Evolutionary conservation across 2,888 invertebrate genomes (phyloP).

Genomic region (Sycophila texana): DNA sequence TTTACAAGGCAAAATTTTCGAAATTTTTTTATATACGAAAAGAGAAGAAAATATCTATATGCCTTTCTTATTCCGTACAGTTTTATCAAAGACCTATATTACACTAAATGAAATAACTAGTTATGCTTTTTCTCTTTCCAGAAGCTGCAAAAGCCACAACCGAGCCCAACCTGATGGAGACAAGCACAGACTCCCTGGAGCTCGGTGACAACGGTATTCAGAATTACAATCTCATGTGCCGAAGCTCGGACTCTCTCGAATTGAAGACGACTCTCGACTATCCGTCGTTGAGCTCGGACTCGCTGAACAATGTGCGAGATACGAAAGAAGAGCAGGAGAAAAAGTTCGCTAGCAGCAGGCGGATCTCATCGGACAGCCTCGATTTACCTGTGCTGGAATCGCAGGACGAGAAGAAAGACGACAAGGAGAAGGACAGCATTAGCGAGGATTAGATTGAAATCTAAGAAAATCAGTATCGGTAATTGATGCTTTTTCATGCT

Average conservation of each 20-base stretch:
- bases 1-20: too few relatives aligned
- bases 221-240: constrained; percentile 77
- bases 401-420: constrained; percentile 58
- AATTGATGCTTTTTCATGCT: constrained; percentile 16
- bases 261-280: constrained; percentile 77
- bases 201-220: constrained; percentile 76
- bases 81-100: too few relatives aligned
- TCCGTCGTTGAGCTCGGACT: constrained; percentile 73
- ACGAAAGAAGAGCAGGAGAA: constrained; percentile 62
- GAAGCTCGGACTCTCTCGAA: constrained; percentile 84
- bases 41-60: too few relatives aligned
- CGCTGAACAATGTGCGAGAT: constrained; percentile 71
- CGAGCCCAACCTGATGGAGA: constrained; percentile 78
- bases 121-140: not conserved
- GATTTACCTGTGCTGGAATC: constrained; percentile 69
- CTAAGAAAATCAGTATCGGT: constrained; percentile 51
- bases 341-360: constrained; percentile 65
- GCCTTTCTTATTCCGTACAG: too few relatives aligned
- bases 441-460: constrained; percentile 63
- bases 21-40: too few relatives aligned
- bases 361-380: constrained; percentile 73
- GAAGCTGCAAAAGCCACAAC: constrained; percentile 58
- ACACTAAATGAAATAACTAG: too few relatives aligned
- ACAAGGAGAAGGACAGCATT: constrained; percentile 62
- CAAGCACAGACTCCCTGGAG: constrained; percentile 82